Conservation (phyloP, 1,140 invertebrate species). For the Zeugodacus cucurbitae region DNA sequence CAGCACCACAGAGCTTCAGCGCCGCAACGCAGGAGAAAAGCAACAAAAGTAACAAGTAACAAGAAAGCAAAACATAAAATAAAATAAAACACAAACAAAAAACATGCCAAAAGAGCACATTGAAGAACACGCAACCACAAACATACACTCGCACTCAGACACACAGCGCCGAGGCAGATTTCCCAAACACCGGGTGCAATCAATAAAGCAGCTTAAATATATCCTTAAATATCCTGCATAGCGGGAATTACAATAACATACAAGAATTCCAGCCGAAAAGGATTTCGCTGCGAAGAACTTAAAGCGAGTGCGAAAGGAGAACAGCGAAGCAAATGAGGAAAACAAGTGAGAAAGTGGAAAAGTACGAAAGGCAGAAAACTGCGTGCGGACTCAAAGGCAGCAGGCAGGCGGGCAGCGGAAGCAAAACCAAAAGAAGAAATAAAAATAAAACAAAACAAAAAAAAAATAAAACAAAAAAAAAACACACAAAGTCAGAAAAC, state of each 20-base stretch:
- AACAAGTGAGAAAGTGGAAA: no score
- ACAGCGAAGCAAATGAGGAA: background rate
- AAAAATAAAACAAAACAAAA: background rate
- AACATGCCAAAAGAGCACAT: background rate
- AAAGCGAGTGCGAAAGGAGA: background rate
- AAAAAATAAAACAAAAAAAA: background rate
- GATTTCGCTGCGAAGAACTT: background rate
- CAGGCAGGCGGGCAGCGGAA: background rate
- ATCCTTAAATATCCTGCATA: slow-evolving; percentile 36
- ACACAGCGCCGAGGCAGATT: background rate
- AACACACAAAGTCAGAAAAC: background rate
- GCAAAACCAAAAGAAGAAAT: background rate
- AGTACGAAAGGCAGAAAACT: background rate
- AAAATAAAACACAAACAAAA: slow-evolving; percentile 27
- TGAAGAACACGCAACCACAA: background rate
- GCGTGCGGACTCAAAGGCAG: no score
- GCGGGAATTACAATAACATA: slow-evolving; percentile 30
- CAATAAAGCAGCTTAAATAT: slow-evolving; percentile 39
- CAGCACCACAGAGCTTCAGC: background rate
- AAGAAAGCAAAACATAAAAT: slow-evolving; percentile 17
- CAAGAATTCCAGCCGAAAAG: background rate
- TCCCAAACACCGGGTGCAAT: slow-evolving; percentile 8
- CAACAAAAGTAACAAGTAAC: slow-evolving; percentile 19
- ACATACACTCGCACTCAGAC: background rate
- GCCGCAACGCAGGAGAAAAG: background rate